Percentiles rank a stretch among this genome's conserved stretches.
These are phyloP conservation scores for Mesocentrotus franciscanus DNA, from an alignment of 53 echinoderm and acorn worm genomes.

Conservation along the genomic window DNA sequence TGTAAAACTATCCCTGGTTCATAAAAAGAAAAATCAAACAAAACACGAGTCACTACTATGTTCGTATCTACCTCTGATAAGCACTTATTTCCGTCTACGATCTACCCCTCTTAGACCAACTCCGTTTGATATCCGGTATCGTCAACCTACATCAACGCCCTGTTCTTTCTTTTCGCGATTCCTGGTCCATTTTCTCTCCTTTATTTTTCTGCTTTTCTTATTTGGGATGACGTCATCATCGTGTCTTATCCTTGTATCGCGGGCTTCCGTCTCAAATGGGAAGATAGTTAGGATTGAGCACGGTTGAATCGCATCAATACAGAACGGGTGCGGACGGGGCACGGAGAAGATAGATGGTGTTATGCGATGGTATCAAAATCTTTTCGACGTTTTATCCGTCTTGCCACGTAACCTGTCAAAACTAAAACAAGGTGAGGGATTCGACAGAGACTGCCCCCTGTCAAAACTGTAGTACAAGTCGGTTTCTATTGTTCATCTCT, in stretches of 20 bases:
- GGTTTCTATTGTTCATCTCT: background rate
- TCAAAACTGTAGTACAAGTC: background rate
- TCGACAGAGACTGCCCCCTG: background rate
- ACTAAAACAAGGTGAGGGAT: slow-evolving; percentile 18
- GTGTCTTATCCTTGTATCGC: background rate
- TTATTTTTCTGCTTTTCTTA: background rate
- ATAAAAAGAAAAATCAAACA: background rate
- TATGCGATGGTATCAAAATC: slow-evolving; percentile 39
- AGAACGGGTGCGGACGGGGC: background rate
- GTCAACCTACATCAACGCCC: slow-evolving; percentile 1
- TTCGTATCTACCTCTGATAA: slow-evolving; percentile 20
- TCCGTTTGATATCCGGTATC: slow-evolving; percentile 10
- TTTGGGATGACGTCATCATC: background rate
- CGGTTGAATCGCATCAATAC: slow-evolving; percentile 3
- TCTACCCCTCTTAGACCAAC: background rate
- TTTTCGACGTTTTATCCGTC: background rate
- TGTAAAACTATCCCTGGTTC: no score
- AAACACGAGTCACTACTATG: background rate
- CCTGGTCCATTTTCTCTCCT: background rate
- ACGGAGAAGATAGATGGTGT: background rate
- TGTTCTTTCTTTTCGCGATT: background rate
- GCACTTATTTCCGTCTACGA: slow-evolving; percentile 20
- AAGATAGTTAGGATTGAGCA: slow-evolving; percentile 3
- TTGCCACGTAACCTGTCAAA: slow-evolving; percentile 17
- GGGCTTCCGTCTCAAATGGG: slow-evolving; percentile 33